These are phyloP conservation scores for Phalera bucephala DNA, from an alignment of 2,888 invertebrate genomes.

Conservation along the genomic window DNA sequence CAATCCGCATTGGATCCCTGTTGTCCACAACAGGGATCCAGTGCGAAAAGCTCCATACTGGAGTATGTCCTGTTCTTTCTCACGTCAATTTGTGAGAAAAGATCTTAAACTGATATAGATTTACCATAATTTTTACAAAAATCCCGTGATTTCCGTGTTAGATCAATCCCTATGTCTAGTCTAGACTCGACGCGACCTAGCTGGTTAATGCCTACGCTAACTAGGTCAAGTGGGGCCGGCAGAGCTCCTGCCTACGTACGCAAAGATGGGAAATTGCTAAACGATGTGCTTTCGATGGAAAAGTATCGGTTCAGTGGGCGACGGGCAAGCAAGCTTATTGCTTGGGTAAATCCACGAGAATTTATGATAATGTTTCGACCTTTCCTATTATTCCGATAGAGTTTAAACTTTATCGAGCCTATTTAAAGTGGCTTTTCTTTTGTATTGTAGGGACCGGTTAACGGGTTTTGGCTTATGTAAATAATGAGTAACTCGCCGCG, in stretches of 20 bases:
- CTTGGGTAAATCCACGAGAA: background rate
- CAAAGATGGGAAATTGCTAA: constrained; percentile 2
- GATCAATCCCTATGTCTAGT: constrained; percentile 10
- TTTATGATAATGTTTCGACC: too few relatives aligned
- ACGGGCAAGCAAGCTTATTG: background rate
- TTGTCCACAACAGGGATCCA: too few relatives aligned
- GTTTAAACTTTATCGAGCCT: too few relatives aligned
- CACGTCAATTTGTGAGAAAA: too few relatives aligned
- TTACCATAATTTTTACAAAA: background rate
- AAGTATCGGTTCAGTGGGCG: constrained; percentile 6
- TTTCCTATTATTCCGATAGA: too few relatives aligned
- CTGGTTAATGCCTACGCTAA: constrained; percentile 17
- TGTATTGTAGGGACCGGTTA: too few relatives aligned
- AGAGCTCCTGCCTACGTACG: constrained; percentile 11
- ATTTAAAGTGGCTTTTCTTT: too few relatives aligned
- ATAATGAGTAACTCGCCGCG: background rate
- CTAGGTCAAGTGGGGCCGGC: constrained; percentile 27
- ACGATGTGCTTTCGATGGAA: constrained; percentile 5
- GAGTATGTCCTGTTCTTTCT: too few relatives aligned
- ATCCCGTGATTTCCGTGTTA: background rate
- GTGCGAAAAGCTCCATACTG: too few relatives aligned
- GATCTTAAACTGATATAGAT: too few relatives aligned
- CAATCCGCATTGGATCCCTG: too few relatives aligned
- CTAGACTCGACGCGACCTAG: constrained; percentile 15
- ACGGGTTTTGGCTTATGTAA: too few relatives aligned